These are phyloP conservation scores for Setophaga coronata DNA, from an alignment of 2,113 vertebrate genomes.

Conservation along the genomic window DNA sequence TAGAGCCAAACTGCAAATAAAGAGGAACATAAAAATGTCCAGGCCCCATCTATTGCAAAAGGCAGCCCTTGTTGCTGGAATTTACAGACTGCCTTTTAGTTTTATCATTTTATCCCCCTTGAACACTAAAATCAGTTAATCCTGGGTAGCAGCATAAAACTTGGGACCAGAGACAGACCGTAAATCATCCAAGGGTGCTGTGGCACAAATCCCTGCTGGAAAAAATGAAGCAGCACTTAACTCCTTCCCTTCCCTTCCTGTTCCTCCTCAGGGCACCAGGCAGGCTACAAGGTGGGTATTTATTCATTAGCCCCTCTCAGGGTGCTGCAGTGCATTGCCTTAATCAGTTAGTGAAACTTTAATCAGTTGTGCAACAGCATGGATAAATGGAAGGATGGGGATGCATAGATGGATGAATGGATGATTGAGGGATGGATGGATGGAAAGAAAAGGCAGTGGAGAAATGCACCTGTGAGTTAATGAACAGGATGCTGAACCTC, in stretches of 20 bases:
- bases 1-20: neutral
- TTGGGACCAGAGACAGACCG: neutral
- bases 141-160: neutral
- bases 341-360: neutral
- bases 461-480: neutral
- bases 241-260: neutral
- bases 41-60: neutral
- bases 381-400: neutral
- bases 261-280: neutral
- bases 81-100: conserved; percentile 17
- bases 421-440: neutral
- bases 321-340: neutral
- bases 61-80: neutral
- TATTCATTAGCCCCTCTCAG: neutral
- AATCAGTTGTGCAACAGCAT: neutral
- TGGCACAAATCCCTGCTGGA: neutral
- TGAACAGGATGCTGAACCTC: neutral
- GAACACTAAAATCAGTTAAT: neutral
- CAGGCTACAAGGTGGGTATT: neutral
- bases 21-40: conserved; percentile 1
- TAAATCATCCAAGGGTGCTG: neutral
- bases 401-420: neutral
- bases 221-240: neutral
- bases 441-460: neutral
- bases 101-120: conserved; percentile 18